Evolutionary conservation across 2,797 vertebrate species (phyloP).

Genomic region (Acanthurus leucopareius): DNA sequence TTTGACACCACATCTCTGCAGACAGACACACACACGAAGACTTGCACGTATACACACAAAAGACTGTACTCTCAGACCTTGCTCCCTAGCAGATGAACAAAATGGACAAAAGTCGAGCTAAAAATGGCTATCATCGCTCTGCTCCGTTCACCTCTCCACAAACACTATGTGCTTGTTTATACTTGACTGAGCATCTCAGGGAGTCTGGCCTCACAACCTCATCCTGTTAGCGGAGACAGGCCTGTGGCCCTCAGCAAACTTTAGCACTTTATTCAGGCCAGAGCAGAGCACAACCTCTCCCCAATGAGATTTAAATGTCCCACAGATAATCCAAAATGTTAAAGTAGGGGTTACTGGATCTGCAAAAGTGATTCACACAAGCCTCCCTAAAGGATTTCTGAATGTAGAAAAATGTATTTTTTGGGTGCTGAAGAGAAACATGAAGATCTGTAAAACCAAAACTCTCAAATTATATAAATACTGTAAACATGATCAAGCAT

Average conservation of each 20-base stretch:
- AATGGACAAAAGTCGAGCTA: conserved; percentile 65
- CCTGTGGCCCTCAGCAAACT: conserved; percentile 42
- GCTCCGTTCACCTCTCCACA: conserved; percentile 26
- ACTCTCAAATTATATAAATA: neutral
- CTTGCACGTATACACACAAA: conserved; percentile 33
- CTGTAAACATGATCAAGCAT: neutral
- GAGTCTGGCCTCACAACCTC: conserved; percentile 48
- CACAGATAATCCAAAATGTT: conserved; percentile 32
- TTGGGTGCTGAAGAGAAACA: neutral
- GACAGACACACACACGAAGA: conserved; percentile 35
- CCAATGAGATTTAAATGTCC: conserved; percentile 34
- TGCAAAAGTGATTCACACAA: neutral
- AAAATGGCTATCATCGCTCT: conserved; percentile 45
- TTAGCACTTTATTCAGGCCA: conserved; percentile 43
- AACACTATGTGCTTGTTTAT: conserved; percentile 35
- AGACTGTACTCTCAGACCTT: neutral
- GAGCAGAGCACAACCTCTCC: conserved; percentile 20
- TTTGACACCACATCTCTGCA: conserved; percentile 60
- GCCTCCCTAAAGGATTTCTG: neutral
- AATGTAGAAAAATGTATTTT: neutral
- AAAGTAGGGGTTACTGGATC: conserved; percentile 13
- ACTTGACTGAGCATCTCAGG: conserved; percentile 56
- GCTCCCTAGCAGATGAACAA: conserved; percentile 46
- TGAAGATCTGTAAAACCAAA: neutral
- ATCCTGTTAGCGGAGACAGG: conserved; percentile 48